Evolutionary conservation across 2,797 vertebrate species (phyloP), one percentile per base, ranked within the genome.

Genomic region (Sebastes miniatus): DNA sequence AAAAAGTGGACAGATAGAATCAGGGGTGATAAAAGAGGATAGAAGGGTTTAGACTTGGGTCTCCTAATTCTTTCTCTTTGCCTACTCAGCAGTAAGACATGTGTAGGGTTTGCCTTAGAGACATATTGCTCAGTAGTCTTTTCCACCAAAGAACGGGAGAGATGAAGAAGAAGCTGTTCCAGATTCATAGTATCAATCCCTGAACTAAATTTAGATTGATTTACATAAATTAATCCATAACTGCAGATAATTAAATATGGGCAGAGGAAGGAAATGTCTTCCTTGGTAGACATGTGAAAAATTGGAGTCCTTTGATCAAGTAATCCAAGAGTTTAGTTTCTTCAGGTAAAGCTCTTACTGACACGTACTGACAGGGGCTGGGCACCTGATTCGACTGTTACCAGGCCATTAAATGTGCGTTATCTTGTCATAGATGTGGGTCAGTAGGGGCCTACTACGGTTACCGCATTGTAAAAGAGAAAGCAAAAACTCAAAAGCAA

Each of bases 151-250:
- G 34, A 61, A 62, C 2, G 0, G 2, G 9, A 36, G 14, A 67
- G 52, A 69, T 2, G 4, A 72, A 22, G 20, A 65, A 32, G 39
- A 69, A 50, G 43, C 59, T 7, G 47, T 27, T 34, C 27, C 27
- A 58, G 47, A 52, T 64, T 22, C 31, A 69, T 25, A 16, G 1
- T 4, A 61, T 69, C 25, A 67, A 57, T 32, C 29, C 6, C 20
- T 65, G 4, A 36, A 72, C 31, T 61, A 80, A 56, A 73, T 70
- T 64, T 27, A 50, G 32, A 72, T 27, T 79, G 1, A 82, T 76
- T 43, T 22, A 47, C 66, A 59, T 56, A 57, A 70, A 58, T 7
- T 13, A 69, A 61, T 70, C 67, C 39, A 69, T 54, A 72, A 66
- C 18, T 61, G 18, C 4, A 65, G 50, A 59, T 69, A 34, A 71